These are phyloP conservation scores for Astyanax mexicanus DNA, from an alignment of 2,797 vertebrate species.

Conservation along the genomic window DNA sequence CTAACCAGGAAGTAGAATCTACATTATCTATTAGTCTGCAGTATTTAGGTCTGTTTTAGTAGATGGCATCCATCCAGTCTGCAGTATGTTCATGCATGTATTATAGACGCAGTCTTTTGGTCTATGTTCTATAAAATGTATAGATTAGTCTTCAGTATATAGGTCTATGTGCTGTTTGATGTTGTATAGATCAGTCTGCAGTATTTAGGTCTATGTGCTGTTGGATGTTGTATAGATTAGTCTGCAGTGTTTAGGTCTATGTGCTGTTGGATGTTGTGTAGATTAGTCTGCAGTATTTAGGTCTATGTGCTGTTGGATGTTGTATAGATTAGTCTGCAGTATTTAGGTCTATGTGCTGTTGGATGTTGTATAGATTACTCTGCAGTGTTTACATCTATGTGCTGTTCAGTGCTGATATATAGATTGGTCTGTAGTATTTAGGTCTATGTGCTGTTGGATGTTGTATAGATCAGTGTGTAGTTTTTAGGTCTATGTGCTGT, in stretches of 20 bases:
- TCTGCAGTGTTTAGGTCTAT: too few relatives aligned
- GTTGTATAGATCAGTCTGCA: neutral
- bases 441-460: neutral
- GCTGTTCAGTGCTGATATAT: neutral
- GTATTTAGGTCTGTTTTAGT: neutral
- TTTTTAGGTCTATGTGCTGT: neutral
- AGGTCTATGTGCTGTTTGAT: neutral
- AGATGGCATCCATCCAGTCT: too few relatives aligned
- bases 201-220: neutral
- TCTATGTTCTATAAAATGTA: neutral
- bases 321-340: too few relatives aligned
- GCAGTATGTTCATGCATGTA: neutral
- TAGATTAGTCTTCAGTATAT: neutral
- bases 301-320: neutral
- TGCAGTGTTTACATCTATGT: too few relatives aligned
- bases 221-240: too few relatives aligned
- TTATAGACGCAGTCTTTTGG: neutral
- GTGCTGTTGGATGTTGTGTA: too few relatives aligned
- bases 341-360: too few relatives aligned
- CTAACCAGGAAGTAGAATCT: too few relatives aligned
- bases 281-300: neutral
- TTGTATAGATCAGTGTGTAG: neutral
- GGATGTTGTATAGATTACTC: too few relatives aligned
- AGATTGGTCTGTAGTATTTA: too few relatives aligned
- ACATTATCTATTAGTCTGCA: neutral